Conservation (phyloP, 2,888 invertebrate genomes). For the Epicampocera succincta region DNA sequence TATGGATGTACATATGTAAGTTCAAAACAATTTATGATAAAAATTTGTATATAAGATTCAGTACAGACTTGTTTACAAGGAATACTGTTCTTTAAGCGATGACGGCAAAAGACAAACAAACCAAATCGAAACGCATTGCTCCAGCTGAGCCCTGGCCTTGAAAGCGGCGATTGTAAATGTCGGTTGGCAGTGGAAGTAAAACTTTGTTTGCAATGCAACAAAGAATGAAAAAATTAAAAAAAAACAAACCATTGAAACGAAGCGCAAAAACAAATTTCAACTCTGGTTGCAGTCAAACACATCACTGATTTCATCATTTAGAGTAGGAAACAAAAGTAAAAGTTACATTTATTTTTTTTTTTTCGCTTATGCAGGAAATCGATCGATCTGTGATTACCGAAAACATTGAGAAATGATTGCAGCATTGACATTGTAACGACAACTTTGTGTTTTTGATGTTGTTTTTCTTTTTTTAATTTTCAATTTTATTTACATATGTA, state of each 20-base stretch:
- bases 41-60: too few relatives aligned
- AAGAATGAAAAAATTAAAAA: slow-evolving; percentile 18
- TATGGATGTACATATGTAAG: too few relatives aligned
- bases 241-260: not conserved
- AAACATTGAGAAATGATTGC: slow-evolving; percentile 19
- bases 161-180: slow-evolving; percentile 30
- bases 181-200: slow-evolving; percentile 29
- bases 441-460: slow-evolving; percentile 20
- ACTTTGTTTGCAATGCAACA: slow-evolving; percentile 27
- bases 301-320: slow-evolving; percentile 3
- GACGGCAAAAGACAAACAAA: slow-evolving; percentile 10
- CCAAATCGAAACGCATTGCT: not conserved
- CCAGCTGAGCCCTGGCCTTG: slow-evolving; percentile 45
- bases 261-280: not conserved
- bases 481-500: not conserved
- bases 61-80: not conserved
- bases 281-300: not conserved
- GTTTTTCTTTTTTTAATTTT: too few relatives aligned
- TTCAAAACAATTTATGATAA: too few relatives aligned
- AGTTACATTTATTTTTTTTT: slow-evolving; percentile 10
- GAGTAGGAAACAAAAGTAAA: slow-evolving; percentile 8
- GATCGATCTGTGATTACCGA: not conserved
- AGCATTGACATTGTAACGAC: slow-evolving; percentile 47
- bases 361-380: not conserved
- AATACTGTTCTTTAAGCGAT: slow-evolving; percentile 16